phyloP scores from a whole-genome alignment of 2,888 invertebrate species.

The Sympetrum striolatum region DNA sequence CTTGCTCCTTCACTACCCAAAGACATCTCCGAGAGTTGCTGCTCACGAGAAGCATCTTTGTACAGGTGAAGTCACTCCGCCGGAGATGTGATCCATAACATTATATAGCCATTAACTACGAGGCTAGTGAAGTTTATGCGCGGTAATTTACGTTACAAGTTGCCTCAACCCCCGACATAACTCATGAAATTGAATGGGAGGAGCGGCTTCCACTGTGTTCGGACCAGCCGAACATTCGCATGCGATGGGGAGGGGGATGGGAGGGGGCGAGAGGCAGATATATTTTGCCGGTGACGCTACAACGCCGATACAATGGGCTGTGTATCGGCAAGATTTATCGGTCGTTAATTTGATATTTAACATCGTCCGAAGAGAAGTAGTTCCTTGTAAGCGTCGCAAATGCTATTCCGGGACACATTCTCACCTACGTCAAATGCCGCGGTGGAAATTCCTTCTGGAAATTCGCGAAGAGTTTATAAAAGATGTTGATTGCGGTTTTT shows the following conservation, averaged over 20 bases:
- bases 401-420: background rate
- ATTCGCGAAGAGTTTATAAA: background rate
- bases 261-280: background rate
- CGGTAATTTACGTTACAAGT: slow-evolving; percentile 32
- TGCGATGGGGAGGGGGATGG: background rate
- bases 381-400: background rate
- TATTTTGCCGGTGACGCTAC: background rate
- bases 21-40: background rate
- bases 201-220: background rate
- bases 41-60: background rate
- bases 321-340: background rate
- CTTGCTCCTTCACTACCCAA: too few species aligned
- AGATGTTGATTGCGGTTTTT: background rate
- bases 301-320: background rate
- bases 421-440: background rate
- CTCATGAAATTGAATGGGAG: slow-evolving; percentile 37
- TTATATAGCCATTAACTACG: slow-evolving; percentile 32
- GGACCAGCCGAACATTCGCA: background rate
- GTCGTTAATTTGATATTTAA: slow-evolving; percentile 29
- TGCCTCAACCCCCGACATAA: slow-evolving; percentile 34
- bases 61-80: background rate
- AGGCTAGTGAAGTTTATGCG: slow-evolving; percentile 30
- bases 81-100: slow-evolving; percentile 35
- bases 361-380: background rate
- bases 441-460: background rate